A percentile compares a stretch with the other conserved stretches of the same genome.
Evolutionary conservation across 2,888 invertebrate species (phyloP).

Genomic region (Acronicta leporina): DNA sequence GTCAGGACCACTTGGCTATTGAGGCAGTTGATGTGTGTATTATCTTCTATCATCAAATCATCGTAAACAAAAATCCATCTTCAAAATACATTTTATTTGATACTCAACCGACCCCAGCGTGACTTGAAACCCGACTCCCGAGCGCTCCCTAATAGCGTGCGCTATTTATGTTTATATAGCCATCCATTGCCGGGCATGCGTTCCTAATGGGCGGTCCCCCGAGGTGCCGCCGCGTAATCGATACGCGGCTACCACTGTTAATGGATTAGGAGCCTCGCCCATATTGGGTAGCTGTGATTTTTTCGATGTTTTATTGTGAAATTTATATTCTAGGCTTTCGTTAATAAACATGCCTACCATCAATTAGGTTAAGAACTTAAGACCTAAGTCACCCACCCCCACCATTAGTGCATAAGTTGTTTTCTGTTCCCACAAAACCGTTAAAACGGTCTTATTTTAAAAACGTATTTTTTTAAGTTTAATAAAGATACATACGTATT

Average conservation of each 20-base stretch:
- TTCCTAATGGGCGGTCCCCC: slow-evolving; percentile 58
- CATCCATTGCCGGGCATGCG: slow-evolving; percentile 55
- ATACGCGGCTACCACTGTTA: slow-evolving; percentile 47
- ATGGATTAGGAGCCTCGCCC: slow-evolving; percentile 57
- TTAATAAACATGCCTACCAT: no score
- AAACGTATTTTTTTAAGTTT: no score
- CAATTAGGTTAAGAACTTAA: no score
- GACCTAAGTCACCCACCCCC: no score
- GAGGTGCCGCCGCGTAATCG: slow-evolving; percentile 56
- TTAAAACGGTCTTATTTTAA: no score
- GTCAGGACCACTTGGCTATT: no score
- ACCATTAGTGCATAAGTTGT: no score
- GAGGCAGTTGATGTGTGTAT: no score
- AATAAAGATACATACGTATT: no score
- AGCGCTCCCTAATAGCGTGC: slow-evolving; percentile 41
- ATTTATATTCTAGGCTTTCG: no score
- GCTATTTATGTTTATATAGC: slow-evolving; percentile 50
- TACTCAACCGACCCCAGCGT: slow-evolving; percentile 19
- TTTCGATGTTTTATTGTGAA: background rate
- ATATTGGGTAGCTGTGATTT: slow-evolving; percentile 35
- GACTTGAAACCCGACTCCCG: slow-evolving; percentile 41
- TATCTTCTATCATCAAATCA: background rate
- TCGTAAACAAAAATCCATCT: background rate
- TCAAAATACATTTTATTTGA: slow-evolving; percentile 24
- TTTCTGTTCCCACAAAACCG: no score